These are phyloP conservation scores for Limnephilus rhombicus DNA, from an alignment of 2,888 invertebrate species.

Conservation along the genomic window DNA sequence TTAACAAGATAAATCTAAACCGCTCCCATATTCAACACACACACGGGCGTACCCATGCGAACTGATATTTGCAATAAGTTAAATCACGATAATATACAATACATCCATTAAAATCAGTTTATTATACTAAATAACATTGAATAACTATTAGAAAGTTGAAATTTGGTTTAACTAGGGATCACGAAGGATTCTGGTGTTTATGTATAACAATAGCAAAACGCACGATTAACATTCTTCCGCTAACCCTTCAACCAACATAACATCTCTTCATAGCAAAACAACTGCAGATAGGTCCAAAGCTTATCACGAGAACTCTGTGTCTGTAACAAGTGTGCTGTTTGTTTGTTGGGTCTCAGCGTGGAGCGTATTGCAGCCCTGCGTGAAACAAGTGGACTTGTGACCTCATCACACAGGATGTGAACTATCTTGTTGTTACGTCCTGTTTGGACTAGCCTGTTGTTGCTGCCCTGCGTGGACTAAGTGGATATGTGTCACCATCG, in stretches of 20 bases:
- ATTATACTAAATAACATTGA: slow-evolving; percentile 64
- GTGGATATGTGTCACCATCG: too few species aligned
- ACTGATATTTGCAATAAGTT: slow-evolving; percentile 43
- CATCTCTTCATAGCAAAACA: background rate
- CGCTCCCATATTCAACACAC: background rate
- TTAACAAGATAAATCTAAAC: slow-evolving; percentile 7
- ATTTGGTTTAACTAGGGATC: slow-evolving; percentile 54
- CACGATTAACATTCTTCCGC: background rate
- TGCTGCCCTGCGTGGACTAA: too few species aligned
- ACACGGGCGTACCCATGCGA: background rate
- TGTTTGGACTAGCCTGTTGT: too few species aligned
- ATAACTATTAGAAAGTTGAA: slow-evolving; percentile 48
- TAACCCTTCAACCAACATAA: background rate
- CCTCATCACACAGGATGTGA: too few species aligned
- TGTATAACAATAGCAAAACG: slow-evolving; percentile 54
- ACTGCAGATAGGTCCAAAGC: background rate
- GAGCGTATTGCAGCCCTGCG: background rate
- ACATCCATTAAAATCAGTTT: slow-evolving; percentile 54
- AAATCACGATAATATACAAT: slow-evolving; percentile 47
- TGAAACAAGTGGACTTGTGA: too few species aligned
- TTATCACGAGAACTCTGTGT: background rate
- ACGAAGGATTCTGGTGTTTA: slow-evolving; percentile 54
- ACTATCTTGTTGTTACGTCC: too few species aligned
- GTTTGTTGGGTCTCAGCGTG: background rate
- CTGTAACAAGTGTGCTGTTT: background rate